Evolutionary conservation across 2,888 invertebrate species (phyloP), one percentile per base, ranked within the genome.

Genomic region (Napeogenes sylphis): DNA sequence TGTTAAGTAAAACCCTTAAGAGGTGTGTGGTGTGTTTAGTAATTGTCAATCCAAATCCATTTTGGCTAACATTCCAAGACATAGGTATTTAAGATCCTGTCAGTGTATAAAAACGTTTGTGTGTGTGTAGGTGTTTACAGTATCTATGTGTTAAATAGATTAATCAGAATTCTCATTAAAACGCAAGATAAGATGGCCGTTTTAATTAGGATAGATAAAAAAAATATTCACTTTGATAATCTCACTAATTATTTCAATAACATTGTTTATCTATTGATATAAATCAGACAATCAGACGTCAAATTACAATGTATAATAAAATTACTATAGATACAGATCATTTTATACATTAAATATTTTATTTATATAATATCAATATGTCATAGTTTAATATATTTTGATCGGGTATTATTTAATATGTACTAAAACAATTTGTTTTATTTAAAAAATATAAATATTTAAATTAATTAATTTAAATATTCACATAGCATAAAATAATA

Each of bases 201-300:
- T 63, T 63, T 61, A 64, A 64, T 64, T 64, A 64, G 45, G 21
- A 38, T 5, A 46, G 61, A 64, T 63, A 57, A 56, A 57, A 21
- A 56, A 45, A 46, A 30, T 21, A 46, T 35, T 59, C 53, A 45
- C 57, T 58, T 56, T 45, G 56, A 63, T 63, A 57, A 65, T 63
- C 59, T 59, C 56, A 45, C 51, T 65, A 65, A 65, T 65, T 60
- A 63, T 58, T 60, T 59, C 58, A 65, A 59, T 63, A 59, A 57
- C 57, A 65, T 59, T 56, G 62, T 56, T 56, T 56, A 62, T 38
- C 60, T 32, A 12, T 59, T 42, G 60, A 61, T 55, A 6, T 61
- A 12, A 57, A 62, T 62, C 46, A 55, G 64, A 62, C 66, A 14
- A 54, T 59, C 42, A 33, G 64, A 45, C 56, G 56, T 46, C 55